Conservation (phyloP, 2,888 invertebrate genomes). For the Cantharis flavilabris region DNA sequence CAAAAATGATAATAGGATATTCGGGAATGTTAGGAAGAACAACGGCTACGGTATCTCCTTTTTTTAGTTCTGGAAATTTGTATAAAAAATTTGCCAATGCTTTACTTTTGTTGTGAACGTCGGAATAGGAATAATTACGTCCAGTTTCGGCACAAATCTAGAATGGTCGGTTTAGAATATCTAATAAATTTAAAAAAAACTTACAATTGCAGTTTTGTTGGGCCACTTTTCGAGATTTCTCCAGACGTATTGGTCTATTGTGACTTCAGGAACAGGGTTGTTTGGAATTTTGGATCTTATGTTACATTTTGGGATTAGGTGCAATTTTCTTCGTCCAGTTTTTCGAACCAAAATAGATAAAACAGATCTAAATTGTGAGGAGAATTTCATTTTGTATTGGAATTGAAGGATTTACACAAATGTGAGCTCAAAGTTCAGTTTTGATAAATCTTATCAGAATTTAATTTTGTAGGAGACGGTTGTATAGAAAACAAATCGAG, state of each 20-base stretch:
- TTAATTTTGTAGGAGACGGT: background rate
- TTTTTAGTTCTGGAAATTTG: slow-evolving; percentile 62
- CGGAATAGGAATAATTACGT: slow-evolving; percentile 69
- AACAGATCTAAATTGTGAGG: background rate
- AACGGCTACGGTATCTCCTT: slow-evolving; percentile 71
- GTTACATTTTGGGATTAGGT: background rate
- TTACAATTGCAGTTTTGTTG: slow-evolving; percentile 5
- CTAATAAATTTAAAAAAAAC: background rate
- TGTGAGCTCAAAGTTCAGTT: background rate
- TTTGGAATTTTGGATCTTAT: background rate
- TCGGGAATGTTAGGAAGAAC: slow-evolving; percentile 80
- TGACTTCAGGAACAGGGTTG: background rate
- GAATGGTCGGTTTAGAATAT: slow-evolving; percentile 22
- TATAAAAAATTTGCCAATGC: slow-evolving; percentile 60
- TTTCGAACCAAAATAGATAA: background rate
- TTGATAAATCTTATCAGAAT: background rate
- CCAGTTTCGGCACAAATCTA: slow-evolving; percentile 74
- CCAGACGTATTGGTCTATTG: background rate
- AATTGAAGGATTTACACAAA: background rate
- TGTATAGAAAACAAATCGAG: background rate
- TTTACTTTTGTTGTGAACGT: slow-evolving; percentile 64
- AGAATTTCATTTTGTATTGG: background rate
- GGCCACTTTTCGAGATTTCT: slow-evolving; percentile 5
- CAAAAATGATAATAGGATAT: slow-evolving; percentile 69
- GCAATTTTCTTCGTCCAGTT: background rate